Evolutionary conservation across 2,888 invertebrate genomes (phyloP).

Genomic region (Troides aeacus): DNA sequence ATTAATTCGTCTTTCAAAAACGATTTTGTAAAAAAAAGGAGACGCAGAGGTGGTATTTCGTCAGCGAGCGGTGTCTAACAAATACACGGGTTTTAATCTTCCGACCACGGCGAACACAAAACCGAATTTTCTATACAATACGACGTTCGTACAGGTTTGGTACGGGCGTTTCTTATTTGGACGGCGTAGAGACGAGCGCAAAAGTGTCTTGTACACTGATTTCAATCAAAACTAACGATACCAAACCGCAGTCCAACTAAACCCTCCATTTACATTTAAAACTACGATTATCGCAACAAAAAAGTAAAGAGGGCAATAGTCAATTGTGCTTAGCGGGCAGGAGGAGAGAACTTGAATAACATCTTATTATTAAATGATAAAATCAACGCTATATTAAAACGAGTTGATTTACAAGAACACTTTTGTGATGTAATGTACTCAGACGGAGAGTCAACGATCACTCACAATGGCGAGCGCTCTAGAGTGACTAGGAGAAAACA

Average conservation of each 20-base stretch:
- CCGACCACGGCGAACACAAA: slow-evolving; percentile 35
- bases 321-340: slow-evolving; percentile 2
- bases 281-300: slow-evolving; percentile 2
- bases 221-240: slow-evolving; percentile 17
- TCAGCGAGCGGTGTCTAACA: slow-evolving; percentile 48
- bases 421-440: slow-evolving; percentile 66
- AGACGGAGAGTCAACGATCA: slow-evolving; percentile 69
- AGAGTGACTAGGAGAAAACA: slow-evolving; percentile 79
- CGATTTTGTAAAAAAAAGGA: slow-evolving; percentile 62
- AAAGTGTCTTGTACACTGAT: slow-evolving; percentile 38
- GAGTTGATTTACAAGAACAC: slow-evolving; percentile 62
- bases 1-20: slow-evolving; percentile 78
- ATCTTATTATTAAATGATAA: slow-evolving; percentile 42
- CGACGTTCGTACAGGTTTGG: slow-evolving; percentile 39
- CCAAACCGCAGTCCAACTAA: slow-evolving; percentile 2
- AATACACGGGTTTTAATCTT: slow-evolving; percentile 45
- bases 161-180: slow-evolving; percentile 32
- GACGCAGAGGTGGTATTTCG: slow-evolving; percentile 57
- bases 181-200: slow-evolving; percentile 41
- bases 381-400: slow-evolving; percentile 46
- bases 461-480: slow-evolving; percentile 68
- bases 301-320: slow-evolving; percentile 10
- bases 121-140: slow-evolving; percentile 67
- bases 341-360: slow-evolving; percentile 21
- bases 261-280: neutral